These are phyloP conservation scores for Camponotus floridanus DNA, from an alignment of 1,140 invertebrate species.

Conservation along the genomic window DNA sequence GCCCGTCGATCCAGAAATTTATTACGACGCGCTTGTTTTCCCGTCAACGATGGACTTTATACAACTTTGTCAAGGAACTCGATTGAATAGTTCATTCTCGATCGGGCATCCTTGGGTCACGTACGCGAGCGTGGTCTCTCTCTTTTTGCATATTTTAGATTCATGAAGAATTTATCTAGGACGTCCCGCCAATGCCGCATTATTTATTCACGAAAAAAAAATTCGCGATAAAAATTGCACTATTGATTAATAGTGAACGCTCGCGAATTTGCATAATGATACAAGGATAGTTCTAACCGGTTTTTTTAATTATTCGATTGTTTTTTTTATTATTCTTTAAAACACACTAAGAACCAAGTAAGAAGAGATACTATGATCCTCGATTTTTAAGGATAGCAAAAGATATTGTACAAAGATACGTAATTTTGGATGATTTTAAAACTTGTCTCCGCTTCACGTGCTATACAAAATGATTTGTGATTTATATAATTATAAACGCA, in stretches of 20 bases:
- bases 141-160: neutral
- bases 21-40: slow-evolving; percentile 22
- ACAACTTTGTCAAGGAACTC: neutral
- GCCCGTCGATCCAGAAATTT: slow-evolving; percentile 46
- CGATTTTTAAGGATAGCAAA: neutral
- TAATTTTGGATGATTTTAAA: slow-evolving; percentile 60
- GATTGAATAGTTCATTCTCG: slow-evolving; percentile 22
- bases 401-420: slow-evolving; percentile 19
- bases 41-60: neutral
- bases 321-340: neutral
- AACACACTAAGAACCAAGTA: neutral
- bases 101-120: neutral
- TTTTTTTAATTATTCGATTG: neutral
- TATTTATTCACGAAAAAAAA: slow-evolving; percentile 1
- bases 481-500: slow-evolving; percentile 38
- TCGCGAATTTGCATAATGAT: neutral
- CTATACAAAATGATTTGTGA: slow-evolving; percentile 28
- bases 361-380: neutral
- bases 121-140: neutral
- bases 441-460: slow-evolving; percentile 50
- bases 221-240: neutral
- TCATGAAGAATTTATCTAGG: neutral
- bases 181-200: neutral
- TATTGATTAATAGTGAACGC: neutral
- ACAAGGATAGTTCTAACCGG: neutral